Percentiles rank a stretch among this genome's conserved stretches.
Conservation (phyloP, 2,888 invertebrate genomes). For the Terebella lapidaria region DNA sequence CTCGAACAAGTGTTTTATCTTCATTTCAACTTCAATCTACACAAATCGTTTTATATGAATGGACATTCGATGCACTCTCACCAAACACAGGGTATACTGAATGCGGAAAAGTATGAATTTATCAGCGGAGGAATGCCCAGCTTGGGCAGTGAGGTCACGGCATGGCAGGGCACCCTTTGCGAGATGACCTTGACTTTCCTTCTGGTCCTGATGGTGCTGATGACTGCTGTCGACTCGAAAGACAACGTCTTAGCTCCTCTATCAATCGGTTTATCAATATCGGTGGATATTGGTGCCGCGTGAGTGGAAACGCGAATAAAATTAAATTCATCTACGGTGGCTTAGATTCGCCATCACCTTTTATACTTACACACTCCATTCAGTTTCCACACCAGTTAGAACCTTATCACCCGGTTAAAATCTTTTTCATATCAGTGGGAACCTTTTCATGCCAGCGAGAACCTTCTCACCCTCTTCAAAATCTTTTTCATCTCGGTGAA, state of each 20-base stretch:
- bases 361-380: too few relatives aligned
- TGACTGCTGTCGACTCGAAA: constrained; percentile 46
- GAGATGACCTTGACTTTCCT: background rate
- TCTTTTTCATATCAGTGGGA: too few relatives aligned
- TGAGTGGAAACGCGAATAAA: background rate
- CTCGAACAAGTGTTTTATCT: too few relatives aligned
- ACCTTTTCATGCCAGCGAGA: too few relatives aligned
- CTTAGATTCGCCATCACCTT: too few relatives aligned
- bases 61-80: too few relatives aligned
- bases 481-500: too few relatives aligned
- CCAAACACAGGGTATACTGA: background rate
- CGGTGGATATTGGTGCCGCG: background rate
- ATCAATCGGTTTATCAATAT: constrained; percentile 47
- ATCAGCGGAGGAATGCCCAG: background rate
- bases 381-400: too few relatives aligned
- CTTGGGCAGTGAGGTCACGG: background rate
- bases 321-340: background rate
- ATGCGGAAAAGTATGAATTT: background rate
- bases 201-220: constrained; percentile 46
- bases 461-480: too few relatives aligned
- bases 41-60: too few relatives aligned
- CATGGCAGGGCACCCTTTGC: background rate
- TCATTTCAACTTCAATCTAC: too few relatives aligned
- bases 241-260: constrained; percentile 43
- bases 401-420: too few relatives aligned